Evolutionary conservation across 2,113 vertebrate genomes (phyloP), one percentile per base, ranked within the genome.

Genomic region (Hypocryptadius cinnamomeus): DNA sequence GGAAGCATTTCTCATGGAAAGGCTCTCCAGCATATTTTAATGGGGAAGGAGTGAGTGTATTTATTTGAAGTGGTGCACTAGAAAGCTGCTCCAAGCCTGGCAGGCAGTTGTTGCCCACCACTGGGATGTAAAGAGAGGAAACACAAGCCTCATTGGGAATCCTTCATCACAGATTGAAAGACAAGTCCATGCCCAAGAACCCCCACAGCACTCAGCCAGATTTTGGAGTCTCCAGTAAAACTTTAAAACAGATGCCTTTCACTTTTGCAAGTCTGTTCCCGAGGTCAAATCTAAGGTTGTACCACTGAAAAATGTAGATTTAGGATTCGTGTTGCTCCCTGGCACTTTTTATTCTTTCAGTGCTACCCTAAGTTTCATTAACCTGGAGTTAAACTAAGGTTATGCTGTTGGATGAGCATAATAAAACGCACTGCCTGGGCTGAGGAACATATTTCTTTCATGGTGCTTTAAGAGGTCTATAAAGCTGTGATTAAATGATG

Each of bases 301-400:
- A 19, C 35, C 66, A 50, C 61, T 88, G 60, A 63, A 79, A 79
- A 82, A 83, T 8, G 22, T 13, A 74, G 71, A 79, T 81, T 83
- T 74, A 71, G 30, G 60, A 44, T 65, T 42, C 18, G 4, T 48
- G 50, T 89, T 91, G n/a, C 56, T 89, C 63, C 18, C 33, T 47
- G 27, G n/a, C 39, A 54, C 35, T 82, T 93, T 95, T 89, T 65
- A 64, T 79, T 90, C 81, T 87, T 91, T 59, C 74, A 57, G 61
- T 54, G 27, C 87, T 91, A 68, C 77, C 77, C 14, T 80, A 78
- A 83, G 78, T 93, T 96, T 91, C 74, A 85, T 96, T 97, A 94
- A 90, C 85, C 69, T 82, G 35, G 90, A 95, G 79, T 93, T 97
- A 95, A 95, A 27, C 70, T 92, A 30, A 94, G 92, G 91, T 94